Conservation (phyloP, 2,888 invertebrate genomes). For the Nemapogon koenigi region DNA sequence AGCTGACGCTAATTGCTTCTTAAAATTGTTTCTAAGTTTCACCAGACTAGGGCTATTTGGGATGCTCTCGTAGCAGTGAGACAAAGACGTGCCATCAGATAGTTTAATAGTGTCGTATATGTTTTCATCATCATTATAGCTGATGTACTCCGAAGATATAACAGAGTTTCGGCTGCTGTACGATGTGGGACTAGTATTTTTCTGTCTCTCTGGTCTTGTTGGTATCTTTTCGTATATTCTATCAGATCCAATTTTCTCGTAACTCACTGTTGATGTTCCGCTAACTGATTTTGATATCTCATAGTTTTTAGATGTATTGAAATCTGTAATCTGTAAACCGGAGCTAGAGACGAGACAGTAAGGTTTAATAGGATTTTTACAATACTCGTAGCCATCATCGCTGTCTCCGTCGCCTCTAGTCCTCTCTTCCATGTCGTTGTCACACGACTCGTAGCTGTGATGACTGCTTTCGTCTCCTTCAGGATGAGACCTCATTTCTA, state of each 20-base stretch:
- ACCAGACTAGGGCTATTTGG: conserved; percentile 58
- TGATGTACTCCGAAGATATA: conserved; percentile 41
- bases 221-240: conserved; percentile 57
- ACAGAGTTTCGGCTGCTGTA: conserved; percentile 44
- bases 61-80: conserved; percentile 68
- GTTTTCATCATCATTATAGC: conserved; percentile 60
- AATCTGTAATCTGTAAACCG: conserved; percentile 57
- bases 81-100: conserved; percentile 49
- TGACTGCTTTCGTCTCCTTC: conserved; percentile 56
- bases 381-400: conserved; percentile 58
- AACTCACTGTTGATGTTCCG: conserved; percentile 48
- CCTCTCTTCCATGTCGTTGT: conserved; percentile 44
- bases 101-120: conserved; percentile 70
- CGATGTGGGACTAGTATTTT: conserved; percentile 41
- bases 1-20: conserved; percentile 37
- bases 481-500: conserved; percentile 54
- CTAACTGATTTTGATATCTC: conserved; percentile 51
- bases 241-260: conserved; percentile 56
- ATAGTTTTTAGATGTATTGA: conserved; percentile 41
- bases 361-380: conserved; percentile 51
- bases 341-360: conserved; percentile 48
- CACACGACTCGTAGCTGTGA: conserved; percentile 61
- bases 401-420: conserved; percentile 54
- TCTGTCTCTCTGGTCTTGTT: conserved; percentile 33
- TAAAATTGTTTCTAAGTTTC: conserved; percentile 42